phyloP scores from a whole-genome alignment of 2,888 invertebrate species.

The Candidula unifasciata region DNA sequence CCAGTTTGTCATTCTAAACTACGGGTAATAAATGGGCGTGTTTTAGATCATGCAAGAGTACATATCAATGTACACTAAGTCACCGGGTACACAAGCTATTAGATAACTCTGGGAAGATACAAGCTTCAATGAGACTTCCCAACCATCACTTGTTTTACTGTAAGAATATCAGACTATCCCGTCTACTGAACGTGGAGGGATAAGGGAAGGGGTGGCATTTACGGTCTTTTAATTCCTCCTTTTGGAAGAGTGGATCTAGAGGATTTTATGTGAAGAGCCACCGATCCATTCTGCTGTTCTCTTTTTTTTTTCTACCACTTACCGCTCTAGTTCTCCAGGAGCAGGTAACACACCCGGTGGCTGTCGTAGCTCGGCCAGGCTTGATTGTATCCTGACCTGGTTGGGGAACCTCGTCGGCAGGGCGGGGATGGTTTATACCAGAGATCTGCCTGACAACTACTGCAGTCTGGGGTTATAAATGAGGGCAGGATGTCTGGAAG shows the following conservation, averaged over 20 bases:
- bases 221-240: not conserved
- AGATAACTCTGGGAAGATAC: no score
- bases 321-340: not conserved
- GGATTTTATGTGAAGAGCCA: not conserved
- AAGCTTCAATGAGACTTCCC: no score
- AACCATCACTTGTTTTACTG: not conserved
- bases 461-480: no score
- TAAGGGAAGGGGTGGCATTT: not conserved
- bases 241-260: not conserved
- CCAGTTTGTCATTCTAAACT: no score
- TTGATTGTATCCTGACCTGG: not conserved
- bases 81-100: no score
- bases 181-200: not conserved
- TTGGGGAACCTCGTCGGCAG: no score
- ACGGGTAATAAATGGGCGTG: no score
- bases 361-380: not conserved
- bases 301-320: not conserved
- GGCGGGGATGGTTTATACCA: constrained; percentile 12
- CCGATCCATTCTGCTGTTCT: not conserved
- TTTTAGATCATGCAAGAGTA: no score
- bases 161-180: not conserved
- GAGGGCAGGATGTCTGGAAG: no score
- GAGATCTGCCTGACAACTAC: not conserved
- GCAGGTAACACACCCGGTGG: not conserved
- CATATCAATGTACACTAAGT: no score